Evolutionary conservation across 2,797 vertebrate genomes (phyloP).

Genomic region (Perodicticus potto): DNA sequence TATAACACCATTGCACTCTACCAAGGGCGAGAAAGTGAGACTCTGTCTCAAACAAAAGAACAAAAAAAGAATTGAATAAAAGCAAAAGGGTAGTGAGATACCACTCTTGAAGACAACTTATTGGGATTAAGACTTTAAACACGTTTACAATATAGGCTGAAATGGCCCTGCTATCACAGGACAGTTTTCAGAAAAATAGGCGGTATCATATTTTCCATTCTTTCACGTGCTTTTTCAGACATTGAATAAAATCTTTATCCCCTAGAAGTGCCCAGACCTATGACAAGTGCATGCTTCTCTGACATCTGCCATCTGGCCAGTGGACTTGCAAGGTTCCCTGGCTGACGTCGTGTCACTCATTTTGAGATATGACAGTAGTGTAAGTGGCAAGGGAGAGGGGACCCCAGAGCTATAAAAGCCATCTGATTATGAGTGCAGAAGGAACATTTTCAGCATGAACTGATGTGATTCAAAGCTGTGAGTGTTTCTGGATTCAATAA

Average conservation of each 20-base stretch:
- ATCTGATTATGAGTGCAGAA: neutral
- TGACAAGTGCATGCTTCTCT: neutral
- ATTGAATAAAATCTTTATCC: neutral
- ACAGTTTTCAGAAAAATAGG: neutral
- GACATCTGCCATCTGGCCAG: neutral
- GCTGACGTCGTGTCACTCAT: neutral
- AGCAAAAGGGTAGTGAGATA: neutral
- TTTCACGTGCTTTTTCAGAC: neutral
- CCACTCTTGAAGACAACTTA: neutral
- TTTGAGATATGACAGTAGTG: neutral
- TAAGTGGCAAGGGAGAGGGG: neutral
- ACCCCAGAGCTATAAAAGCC: neutral
- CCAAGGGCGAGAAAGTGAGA: too few relatives aligned
- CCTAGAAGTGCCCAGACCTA: neutral
- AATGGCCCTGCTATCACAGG: neutral
- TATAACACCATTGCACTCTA: too few relatives aligned
- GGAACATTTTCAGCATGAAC: conserved; percentile 45
- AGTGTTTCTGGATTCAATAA: conserved; percentile 53
- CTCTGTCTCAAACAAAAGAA: too few relatives aligned
- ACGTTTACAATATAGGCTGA: neutral
- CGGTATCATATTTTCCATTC: neutral
- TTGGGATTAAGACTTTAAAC: neutral
- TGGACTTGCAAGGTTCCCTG: neutral
- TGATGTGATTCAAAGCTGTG: neutral
- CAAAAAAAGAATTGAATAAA: neutral